Evolutionary conservation across 2,113 vertebrate genomes (phyloP), one percentile per base, ranked within the genome.

Genomic region (Rhea pennata): DNA sequence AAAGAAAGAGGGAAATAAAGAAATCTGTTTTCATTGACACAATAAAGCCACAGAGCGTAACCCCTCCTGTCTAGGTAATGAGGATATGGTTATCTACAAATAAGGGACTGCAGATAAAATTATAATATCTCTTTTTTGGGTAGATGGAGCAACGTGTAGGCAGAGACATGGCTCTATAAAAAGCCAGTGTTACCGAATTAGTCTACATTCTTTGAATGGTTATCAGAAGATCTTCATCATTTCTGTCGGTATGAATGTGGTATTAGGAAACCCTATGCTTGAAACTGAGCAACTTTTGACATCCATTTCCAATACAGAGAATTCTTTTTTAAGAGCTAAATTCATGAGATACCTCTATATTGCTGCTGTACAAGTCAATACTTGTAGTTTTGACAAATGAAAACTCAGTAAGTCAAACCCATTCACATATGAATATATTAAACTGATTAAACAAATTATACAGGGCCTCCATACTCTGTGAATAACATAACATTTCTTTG

Each of bases 301-400:
- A n/a, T 59, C 44, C 19, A 46, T 66, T 87, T 87, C 39, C 24
- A 54, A 26, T 36, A 39, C 48, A 58, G 19, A 36, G n/a, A n/a
- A 26, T 59, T 85, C 23, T 84, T 93, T 96, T 97, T 94, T 31
- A 59, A 50, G 51, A 84, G 44, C 53, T 39, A 46, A 81, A 76
- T 72, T 97, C 51, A 93, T 0, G 36, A 93, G 56, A 90, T 58
- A 90, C 11, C 1, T 94, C 53, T 81, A 92, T 69, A 33, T 58
- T 90, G 58, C 82, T 96, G 33, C 58, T 96, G 61, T 31, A 87
- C n/a, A 86, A 93, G 31, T 59, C 62, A 83, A 33, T 85, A 90
- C 59, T 88, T 96, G 95, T 29, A 92, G 31, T 74, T 95, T 96
- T 93, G 48, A 93, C 40, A 96, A 97, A 95, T 92, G 62, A 90